A percentile compares a stretch with the other conserved stretches of the same genome.
Conservation (phyloP, 2,113 vertebrate genomes). For the Vicugna pacos region DNA sequence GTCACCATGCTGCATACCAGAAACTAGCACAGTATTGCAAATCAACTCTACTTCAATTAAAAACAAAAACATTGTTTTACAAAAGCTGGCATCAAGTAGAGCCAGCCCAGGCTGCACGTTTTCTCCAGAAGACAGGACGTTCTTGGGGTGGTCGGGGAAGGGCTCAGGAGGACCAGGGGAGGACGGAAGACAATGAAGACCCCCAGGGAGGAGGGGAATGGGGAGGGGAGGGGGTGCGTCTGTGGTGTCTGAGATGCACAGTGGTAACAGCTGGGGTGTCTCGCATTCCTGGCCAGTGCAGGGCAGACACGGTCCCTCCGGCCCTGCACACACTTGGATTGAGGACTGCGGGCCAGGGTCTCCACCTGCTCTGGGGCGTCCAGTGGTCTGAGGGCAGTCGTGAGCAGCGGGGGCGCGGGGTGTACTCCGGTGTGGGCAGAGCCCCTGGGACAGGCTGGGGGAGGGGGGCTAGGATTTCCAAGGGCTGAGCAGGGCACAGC, state of each 20-base stretch:
- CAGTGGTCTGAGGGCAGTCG: too few species aligned
- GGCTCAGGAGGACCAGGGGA: too few species aligned
- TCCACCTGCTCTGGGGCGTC: too few species aligned
- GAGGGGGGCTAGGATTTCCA: neutral
- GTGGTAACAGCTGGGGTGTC: too few species aligned
- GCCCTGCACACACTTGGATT: neutral
- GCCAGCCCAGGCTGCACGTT: fast-evolving
- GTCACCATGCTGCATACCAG: too few species aligned
- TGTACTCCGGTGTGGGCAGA: neutral
- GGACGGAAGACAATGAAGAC: neutral
- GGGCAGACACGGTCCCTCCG: neutral
- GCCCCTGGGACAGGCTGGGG: neutral
- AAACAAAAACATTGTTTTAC: neutral
- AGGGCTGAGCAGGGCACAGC: neutral
- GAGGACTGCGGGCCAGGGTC: neutral
- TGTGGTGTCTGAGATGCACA: neutral
- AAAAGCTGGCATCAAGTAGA: neutral
- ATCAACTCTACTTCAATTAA: too few species aligned
- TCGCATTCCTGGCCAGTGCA: fast-evolving
- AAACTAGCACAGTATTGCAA: too few species aligned
- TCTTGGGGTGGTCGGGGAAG: too few species aligned
- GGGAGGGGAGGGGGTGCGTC: fast-evolving
- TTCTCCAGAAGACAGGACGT: neutral
- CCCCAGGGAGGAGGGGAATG: neutral
- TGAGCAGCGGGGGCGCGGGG: neutral